A percentile compares a stretch with the other conserved stretches of the same genome.
Conservation (phyloP, 35 echinoderm and acorn worm species). For the Apostichopus californicus region DNA sequence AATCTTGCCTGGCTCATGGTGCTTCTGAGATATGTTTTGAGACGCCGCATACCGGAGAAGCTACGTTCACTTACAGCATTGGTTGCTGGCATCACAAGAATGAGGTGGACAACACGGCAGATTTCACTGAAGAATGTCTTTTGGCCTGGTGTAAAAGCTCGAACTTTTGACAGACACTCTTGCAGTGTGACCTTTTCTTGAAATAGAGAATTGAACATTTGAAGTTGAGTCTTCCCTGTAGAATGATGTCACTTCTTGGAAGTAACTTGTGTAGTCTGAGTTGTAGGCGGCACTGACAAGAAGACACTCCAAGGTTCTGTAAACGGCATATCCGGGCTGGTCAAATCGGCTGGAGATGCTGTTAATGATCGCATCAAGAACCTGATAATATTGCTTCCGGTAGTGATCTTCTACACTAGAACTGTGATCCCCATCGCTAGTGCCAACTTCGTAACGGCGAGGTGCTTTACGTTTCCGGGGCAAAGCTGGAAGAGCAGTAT, state of each 20-base stretch:
- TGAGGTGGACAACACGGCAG: constrained; percentile 5
- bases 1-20: no score
- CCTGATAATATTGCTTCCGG: background rate
- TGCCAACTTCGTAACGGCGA: no score
- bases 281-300: background rate
- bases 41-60: no score
- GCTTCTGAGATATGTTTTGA: no score
- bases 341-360: background rate
- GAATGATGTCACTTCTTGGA: background rate
- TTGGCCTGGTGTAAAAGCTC: background rate
- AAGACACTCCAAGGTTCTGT: background rate
- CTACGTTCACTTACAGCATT: no score
- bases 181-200: background rate
- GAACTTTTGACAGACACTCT: background rate
- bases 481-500: background rate
- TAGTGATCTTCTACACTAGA: constrained; percentile 14
- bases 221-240: background rate
- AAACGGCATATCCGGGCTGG: constrained; percentile 1
- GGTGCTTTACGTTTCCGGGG: no score
- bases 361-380: background rate
- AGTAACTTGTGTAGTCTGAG: background rate
- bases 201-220: background rate
- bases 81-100: constrained; percentile 12
- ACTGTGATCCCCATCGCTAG: background rate
- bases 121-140: constrained; percentile 22